Conservation (phyloP, 35 echinoderm and acorn worm genomes). For the Strongylocentrotus purpuratus region DNA sequence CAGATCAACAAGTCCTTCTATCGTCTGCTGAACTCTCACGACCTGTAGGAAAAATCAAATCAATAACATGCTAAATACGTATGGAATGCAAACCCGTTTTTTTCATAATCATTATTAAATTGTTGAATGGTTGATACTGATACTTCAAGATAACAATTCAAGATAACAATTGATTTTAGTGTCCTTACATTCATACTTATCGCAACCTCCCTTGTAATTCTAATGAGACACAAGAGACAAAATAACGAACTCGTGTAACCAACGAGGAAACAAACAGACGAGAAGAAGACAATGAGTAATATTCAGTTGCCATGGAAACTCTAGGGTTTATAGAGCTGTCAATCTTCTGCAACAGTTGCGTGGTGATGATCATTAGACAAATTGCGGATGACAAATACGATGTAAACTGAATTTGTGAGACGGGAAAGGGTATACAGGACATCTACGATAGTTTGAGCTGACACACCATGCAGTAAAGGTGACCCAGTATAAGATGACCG, state of each 20-base stretch:
- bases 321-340: constrained; percentile 30
- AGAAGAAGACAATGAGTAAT: neutral
- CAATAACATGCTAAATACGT: neutral
- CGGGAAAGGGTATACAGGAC: neutral
- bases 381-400: neutral
- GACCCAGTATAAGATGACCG: too few species aligned
- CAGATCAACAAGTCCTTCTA: constrained; percentile 73
- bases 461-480: neutral
- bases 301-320: constrained; percentile 31
- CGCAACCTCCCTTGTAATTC: too few species aligned
- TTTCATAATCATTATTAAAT: neutral
- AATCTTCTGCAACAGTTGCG: constrained; percentile 1
- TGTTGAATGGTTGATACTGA: neutral
- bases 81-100: neutral
- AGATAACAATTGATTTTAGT: neutral
- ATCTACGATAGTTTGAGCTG: neutral
- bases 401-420: neutral
- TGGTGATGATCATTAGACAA: neutral
- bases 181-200: too few species aligned
- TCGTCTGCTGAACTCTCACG: constrained; percentile 68
- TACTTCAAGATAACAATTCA: neutral
- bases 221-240: neutral
- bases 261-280: neutral
- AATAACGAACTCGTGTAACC: neutral
- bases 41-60: constrained; percentile 61